Percentiles rank a stretch among this genome's conserved stretches.
These are phyloP conservation scores for Falco concolor DNA, from an alignment of 2,797 vertebrate species.

Conservation along the genomic window DNA sequence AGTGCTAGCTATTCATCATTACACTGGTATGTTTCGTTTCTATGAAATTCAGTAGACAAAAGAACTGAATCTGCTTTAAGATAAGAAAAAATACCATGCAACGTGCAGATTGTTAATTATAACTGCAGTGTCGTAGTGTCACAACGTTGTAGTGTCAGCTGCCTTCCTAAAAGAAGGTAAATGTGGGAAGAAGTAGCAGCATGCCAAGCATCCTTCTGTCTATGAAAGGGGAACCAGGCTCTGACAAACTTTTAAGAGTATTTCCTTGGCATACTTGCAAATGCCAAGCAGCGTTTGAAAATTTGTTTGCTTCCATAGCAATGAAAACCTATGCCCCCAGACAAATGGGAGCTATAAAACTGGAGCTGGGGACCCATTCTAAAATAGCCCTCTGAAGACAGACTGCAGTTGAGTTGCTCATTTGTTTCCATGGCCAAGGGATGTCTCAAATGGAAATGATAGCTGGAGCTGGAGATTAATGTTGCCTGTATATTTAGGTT, in stretches of 20 bases:
- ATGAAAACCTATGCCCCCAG: not conserved
- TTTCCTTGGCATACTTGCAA: not conserved
- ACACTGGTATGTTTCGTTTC: not conserved
- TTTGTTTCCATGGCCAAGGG: not conserved
- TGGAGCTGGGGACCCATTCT: not conserved
- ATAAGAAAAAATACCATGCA: not conserved
- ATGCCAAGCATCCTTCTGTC: not conserved
- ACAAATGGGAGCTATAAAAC: slow-evolving; percentile 20
- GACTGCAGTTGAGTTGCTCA: not conserved
- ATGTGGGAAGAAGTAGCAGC: slow-evolving; percentile 19
- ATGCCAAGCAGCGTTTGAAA: not conserved
- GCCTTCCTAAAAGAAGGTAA: slow-evolving; percentile 19
- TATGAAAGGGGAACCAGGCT: not conserved
- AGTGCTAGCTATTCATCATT: not conserved
- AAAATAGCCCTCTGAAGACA: not conserved
- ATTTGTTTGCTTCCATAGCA: slow-evolving; percentile 28
- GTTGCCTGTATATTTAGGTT: slow-evolving; percentile 1
- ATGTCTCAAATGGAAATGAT: slow-evolving; percentile 2
- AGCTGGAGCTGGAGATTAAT: not conserved
- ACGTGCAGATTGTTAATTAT: not conserved
- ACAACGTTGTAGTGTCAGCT: not conserved
- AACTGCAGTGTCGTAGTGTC: not conserved
- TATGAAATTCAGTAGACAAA: not conserved
- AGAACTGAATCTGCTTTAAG: not conserved
- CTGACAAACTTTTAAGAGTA: not conserved